Conservation (phyloP, 1,140 invertebrate genomes). For the Cydia strobilella region DNA sequence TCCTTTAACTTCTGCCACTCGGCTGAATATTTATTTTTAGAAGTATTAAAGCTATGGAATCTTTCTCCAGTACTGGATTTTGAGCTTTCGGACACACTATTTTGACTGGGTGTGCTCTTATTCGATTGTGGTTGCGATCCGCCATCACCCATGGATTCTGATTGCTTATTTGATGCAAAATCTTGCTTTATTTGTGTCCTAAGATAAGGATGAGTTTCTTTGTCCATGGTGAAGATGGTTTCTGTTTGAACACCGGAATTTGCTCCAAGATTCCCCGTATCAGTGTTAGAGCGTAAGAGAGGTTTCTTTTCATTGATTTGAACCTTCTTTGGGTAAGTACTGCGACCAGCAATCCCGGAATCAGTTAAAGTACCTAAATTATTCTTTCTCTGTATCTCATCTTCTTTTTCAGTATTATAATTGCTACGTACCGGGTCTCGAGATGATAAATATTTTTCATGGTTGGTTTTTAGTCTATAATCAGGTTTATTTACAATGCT, state of each 20-base stretch:
- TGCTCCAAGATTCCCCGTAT: slow-evolving; percentile 44
- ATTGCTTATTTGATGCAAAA: neutral
- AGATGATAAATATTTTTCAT: neutral
- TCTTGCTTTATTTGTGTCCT: neutral
- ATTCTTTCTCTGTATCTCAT: neutral
- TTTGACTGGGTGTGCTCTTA: neutral
- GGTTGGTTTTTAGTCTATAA: neutral
- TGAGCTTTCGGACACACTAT: slow-evolving; percentile 17
- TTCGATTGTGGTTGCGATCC: neutral
- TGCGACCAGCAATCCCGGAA: slow-evolving; percentile 23
- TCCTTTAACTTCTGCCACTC: neutral
- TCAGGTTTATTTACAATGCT: slow-evolving; percentile 30
- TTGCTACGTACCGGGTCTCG: neutral
- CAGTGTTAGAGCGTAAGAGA: slow-evolving; percentile 57
- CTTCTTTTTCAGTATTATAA: neutral
- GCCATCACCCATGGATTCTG: neutral
- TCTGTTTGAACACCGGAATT: slow-evolving; percentile 30
- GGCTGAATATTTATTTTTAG: neutral
- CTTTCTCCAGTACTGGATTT: slow-evolving; percentile 34
- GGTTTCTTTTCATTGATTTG: slow-evolving; percentile 46
- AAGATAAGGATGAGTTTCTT: neutral
- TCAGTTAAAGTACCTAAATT: neutral
- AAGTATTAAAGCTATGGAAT: slow-evolving; percentile 22
- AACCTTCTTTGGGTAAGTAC: slow-evolving; percentile 59
- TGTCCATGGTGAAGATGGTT: slow-evolving; percentile 1